These are phyloP conservation scores for Potamilus streckersoni DNA, from an alignment of 1,140 invertebrate species.

Conservation along the genomic window DNA sequence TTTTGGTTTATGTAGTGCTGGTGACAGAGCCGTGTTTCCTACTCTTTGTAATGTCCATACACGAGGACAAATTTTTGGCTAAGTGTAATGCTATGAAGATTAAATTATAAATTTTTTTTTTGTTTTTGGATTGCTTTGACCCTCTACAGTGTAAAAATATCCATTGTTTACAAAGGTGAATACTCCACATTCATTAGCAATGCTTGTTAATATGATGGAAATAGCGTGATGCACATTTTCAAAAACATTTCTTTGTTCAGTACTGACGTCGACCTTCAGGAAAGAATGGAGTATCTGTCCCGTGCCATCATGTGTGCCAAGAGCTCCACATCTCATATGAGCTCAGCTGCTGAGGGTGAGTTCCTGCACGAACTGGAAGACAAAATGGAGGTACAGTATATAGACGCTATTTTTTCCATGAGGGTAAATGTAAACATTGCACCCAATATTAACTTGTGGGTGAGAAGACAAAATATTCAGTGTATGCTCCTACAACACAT, in stretches of 20 bases:
- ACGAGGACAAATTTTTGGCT: too few relatives aligned
- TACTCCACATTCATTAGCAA: neutral
- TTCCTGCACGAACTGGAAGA: constrained; percentile 94
- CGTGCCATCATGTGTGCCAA: constrained; percentile 95
- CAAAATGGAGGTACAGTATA: constrained; percentile 78
- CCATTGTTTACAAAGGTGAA: neutral
- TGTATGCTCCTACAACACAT: too few relatives aligned
- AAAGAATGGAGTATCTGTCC: constrained; percentile 91
- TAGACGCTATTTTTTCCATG: constrained; percentile 6
- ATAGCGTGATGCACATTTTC: neutral
- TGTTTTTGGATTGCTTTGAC: too few relatives aligned
- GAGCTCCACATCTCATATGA: constrained; percentile 83
- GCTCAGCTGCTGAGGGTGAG: constrained; percentile 78
- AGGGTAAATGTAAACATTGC: neutral
- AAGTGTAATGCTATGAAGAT: too few relatives aligned
- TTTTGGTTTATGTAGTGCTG: too few relatives aligned
- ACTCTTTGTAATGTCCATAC: too few relatives aligned
- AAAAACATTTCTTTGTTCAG: constrained; percentile 31
- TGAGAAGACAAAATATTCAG: too few relatives aligned
- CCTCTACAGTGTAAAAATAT: too few relatives aligned
- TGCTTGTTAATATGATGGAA: neutral
- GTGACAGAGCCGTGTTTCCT: too few relatives aligned
- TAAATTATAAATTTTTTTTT: too few relatives aligned
- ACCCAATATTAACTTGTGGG: neutral
- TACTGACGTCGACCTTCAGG: constrained; percentile 68